Percentiles rank a stretch among this genome's conserved stretches.
Evolutionary conservation across 2,888 invertebrate genomes (phyloP).

Genomic region (Trimorus sp.): DNA sequence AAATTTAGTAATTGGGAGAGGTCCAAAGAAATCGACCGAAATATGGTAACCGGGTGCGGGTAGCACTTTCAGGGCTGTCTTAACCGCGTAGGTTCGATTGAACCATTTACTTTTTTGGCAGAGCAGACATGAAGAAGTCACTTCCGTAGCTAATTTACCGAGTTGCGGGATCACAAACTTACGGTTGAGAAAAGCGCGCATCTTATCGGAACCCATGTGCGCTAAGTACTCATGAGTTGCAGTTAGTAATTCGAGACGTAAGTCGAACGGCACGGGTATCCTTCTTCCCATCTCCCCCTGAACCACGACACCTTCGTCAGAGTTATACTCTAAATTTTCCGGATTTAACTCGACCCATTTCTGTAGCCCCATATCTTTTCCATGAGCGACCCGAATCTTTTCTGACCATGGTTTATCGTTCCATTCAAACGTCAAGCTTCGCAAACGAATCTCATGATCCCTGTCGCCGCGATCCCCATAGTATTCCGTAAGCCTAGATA

Average conservation of each 20-base stretch:
- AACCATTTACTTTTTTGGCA: conserved; percentile 22
- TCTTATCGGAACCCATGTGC: conserved; percentile 14
- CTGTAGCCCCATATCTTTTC: no score
- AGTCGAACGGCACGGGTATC: conserved; percentile 5
- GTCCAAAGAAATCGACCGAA: neutral
- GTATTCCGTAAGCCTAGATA: neutral
- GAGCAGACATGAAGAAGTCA: neutral
- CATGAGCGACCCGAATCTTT: no score
- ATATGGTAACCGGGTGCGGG: neutral
- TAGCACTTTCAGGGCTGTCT: neutral
- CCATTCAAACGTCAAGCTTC: neutral
- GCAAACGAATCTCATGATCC: neutral
- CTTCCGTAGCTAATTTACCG: neutral
- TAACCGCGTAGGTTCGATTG: neutral
- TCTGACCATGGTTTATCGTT: neutral
- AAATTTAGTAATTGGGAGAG: neutral
- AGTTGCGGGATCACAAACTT: neutral
- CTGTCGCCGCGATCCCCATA: no score
- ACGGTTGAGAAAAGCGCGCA: neutral
- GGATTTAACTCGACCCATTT: no score
- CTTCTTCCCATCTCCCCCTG: neutral
- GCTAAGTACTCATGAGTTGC: conserved; percentile 5
- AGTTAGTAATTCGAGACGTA: neutral
- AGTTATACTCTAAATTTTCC: neutral
- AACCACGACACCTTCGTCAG: neutral